Evolutionary conservation across 2,797 vertebrate species (phyloP).

Genomic region (Cephalopachus bancanus): DNA sequence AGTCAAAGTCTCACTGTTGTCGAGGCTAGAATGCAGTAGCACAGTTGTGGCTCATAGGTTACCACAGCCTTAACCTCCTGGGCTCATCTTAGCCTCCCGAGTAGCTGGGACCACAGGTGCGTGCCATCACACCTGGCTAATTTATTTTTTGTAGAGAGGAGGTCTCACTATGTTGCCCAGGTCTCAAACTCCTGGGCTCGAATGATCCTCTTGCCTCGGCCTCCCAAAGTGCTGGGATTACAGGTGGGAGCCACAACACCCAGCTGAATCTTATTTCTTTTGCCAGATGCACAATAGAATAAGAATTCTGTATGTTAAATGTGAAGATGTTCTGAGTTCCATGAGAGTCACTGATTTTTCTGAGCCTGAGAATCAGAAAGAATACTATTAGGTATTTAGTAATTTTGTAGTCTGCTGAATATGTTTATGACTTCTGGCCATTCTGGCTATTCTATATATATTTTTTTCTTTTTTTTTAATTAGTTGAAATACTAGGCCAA

Average conservation of each 20-base stretch:
- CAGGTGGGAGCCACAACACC: too few species aligned
- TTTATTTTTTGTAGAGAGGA: too few species aligned
- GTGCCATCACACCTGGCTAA: too few species aligned
- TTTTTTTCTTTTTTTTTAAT: not conserved
- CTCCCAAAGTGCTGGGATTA: too few species aligned
- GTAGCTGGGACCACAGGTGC: too few species aligned
- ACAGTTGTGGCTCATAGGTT: too few species aligned
- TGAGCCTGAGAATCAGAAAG: conserved; percentile 18
- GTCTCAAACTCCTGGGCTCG: too few species aligned
- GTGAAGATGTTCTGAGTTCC: conserved; percentile 28
- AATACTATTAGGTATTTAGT: conserved; percentile 10
- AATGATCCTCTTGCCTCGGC: too few species aligned
- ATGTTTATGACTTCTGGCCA: conserved; percentile 41
- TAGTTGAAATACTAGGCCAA: conserved; percentile 25
- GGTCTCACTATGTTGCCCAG: too few species aligned
- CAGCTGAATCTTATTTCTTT: not conserved
- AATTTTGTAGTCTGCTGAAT: conserved; percentile 24
- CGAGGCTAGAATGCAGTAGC: too few species aligned
- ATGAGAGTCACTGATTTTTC: conserved; percentile 7
- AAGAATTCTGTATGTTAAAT: conserved; percentile 7
- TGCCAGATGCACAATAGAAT: not conserved
- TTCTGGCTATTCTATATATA: conserved; percentile 41
- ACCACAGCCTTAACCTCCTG: too few species aligned
- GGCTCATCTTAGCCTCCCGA: too few species aligned
- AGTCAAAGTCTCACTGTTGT: not conserved